A percentile compares a stretch with the other conserved stretches of the same genome.
phyloP scores from a whole-genome alignment of 2,888 invertebrate genomes.

The Xylophagus ater region DNA sequence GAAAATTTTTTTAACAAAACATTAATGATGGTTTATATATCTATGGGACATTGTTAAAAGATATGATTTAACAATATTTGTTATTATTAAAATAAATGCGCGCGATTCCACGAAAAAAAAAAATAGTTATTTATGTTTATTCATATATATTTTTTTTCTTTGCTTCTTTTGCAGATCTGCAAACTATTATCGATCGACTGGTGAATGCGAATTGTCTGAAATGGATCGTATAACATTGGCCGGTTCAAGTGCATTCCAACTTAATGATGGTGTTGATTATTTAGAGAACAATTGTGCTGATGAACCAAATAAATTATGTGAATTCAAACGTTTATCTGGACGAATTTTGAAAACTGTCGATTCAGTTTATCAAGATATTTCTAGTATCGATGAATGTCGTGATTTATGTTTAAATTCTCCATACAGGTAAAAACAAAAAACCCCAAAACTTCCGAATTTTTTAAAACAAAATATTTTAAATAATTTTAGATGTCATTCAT shows the following conservation, averaged over 20 bases:
- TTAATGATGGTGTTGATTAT: slow-evolving; percentile 63
- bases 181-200: slow-evolving; percentile 76
- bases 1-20: too few species aligned
- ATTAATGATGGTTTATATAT: too few species aligned
- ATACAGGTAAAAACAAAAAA: slow-evolving; percentile 53
- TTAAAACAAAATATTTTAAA: neutral
- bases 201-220: slow-evolving; percentile 76
- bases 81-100: neutral
- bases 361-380: slow-evolving; percentile 82
- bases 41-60: too few species aligned
- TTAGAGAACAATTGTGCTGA: slow-evolving; percentile 89
- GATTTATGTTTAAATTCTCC: slow-evolving; percentile 82
- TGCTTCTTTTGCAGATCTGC: slow-evolving; percentile 59
- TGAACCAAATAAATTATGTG: slow-evolving; percentile 87
- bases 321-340: slow-evolving; percentile 81
- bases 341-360: slow-evolving; percentile 88
- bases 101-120: neutral
- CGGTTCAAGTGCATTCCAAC: slow-evolving; percentile 66
- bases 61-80: too few species aligned
- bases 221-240: slow-evolving; percentile 86
- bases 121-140: neutral
- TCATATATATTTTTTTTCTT: slow-evolving; percentile 8
- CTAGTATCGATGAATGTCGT: slow-evolving; percentile 75
- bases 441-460: neutral
- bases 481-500: slow-evolving; percentile 69